Conservation (phyloP, 2,888 invertebrate species). For the Rotaria macrura region DNA sequence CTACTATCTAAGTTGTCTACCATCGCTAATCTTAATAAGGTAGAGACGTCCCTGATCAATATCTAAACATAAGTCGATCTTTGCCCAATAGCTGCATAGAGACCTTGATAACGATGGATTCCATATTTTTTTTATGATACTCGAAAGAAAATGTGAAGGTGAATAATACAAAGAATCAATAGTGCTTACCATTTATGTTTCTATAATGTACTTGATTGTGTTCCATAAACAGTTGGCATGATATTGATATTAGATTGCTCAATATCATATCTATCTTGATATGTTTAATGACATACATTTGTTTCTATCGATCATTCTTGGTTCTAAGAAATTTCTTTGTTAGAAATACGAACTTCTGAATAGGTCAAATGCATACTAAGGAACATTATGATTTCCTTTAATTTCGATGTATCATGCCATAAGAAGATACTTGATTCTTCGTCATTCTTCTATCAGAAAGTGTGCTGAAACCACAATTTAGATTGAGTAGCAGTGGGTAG, state of each 20-base stretch:
- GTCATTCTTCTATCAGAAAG: too few species aligned
- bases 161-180: constrained; percentile 7
- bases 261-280: constrained; percentile 69
- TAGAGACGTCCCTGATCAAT: too few species aligned
- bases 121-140: constrained; percentile 40
- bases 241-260: constrained; percentile 62
- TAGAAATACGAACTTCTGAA: too few species aligned
- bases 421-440: too few species aligned
- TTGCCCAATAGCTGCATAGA: constrained; percentile 40
- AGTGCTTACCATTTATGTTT: constrained; percentile 38
- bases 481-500: too few species aligned
- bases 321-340: not conserved
- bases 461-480: too few species aligned
- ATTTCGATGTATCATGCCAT: too few species aligned
- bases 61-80: not conserved
- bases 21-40: too few species aligned
- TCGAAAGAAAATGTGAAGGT: constrained; percentile 42
- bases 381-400: too few species aligned
- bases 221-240: constrained; percentile 64
- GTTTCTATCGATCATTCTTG: constrained; percentile 16
- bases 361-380: too few species aligned
- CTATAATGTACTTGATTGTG: constrained; percentile 64
- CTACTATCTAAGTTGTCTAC: too few species aligned
- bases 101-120: constrained; percentile 47
- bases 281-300: constrained; percentile 59